These are phyloP conservation scores for Cheilosia pagana DNA, from an alignment of 2,888 invertebrate genomes.

Conservation along the genomic window DNA sequence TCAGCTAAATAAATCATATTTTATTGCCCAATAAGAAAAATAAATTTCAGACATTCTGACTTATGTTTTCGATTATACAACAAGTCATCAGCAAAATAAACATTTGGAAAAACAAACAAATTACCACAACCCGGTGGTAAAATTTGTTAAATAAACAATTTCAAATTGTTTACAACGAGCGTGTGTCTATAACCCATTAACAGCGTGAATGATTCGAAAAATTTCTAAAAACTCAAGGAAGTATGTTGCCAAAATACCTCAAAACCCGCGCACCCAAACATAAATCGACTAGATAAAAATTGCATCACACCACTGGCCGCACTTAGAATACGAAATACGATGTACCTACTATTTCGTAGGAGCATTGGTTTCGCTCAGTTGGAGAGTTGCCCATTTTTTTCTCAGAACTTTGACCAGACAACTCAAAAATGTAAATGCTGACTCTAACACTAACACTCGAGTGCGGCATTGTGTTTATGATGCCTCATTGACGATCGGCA, in stretches of 20 bases:
- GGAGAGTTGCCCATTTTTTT: slow-evolving; percentile 19
- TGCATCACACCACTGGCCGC: slow-evolving; percentile 15
- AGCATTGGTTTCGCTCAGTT: slow-evolving; percentile 17
- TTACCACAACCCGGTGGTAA: background rate
- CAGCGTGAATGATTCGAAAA: slow-evolving; percentile 7
- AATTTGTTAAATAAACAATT: background rate
- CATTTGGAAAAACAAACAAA: slow-evolving; percentile 11
- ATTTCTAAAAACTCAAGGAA: background rate
- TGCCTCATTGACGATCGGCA: slow-evolving; percentile 9
- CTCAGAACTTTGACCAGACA: background rate
- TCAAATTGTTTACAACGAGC: slow-evolving; percentile 12
- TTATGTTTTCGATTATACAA: background rate
- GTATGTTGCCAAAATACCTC: slow-evolving; percentile 25
- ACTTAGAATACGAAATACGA: slow-evolving; percentile 2
- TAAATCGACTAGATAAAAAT: background rate
- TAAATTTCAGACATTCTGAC: background rate
- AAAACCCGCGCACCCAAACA: slow-evolving; percentile 12
- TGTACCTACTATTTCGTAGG: background rate
- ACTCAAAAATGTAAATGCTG: slow-evolving; percentile 3
- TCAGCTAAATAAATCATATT: background rate
- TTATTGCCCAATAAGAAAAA: background rate
- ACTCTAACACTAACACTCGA: background rate
- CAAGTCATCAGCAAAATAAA: slow-evolving; percentile 1
- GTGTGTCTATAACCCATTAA: slow-evolving; percentile 7
- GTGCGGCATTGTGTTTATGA: slow-evolving; percentile 6